Evolutionary conservation across 2,888 invertebrate species (phyloP), one percentile per base, ranked within the genome.

Genomic region (Diabrotica balteata): DNA sequence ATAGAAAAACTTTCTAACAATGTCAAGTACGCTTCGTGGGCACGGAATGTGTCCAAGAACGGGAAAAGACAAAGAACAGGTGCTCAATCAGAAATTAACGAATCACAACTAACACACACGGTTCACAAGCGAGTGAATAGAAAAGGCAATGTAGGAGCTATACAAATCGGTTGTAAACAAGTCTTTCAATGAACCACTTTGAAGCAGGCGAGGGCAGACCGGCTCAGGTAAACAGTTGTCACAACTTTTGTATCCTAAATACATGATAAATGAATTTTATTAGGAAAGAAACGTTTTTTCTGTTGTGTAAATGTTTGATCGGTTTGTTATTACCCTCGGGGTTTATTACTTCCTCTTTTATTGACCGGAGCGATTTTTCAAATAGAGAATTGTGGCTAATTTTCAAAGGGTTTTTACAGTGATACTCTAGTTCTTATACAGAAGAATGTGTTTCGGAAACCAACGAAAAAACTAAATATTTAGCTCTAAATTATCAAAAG

Each of bases 161-260:
- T 66, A 66, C 66, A 69, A 69, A 61, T 66, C 63, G 69, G 66
- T 66, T 63, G 62, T 63, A 66, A 66, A 63, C 66, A 66, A 52
- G 47, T 17, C 43, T 42, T 22, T 73, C 73, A 76, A 75, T 75
- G 73, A 68, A 72, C 72, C 71, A 70, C 73, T 71, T 70, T 66
- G 71, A 55, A 32, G 55, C 32, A 32, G 32, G 32, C 32, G 32
- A 32, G 32, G 32, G 32, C 32, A 55, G 43, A 72, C 72, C 74
- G 72, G 51, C 59, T 76, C 76, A 75, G 75, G 75, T 75, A 75
- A 76, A 76, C 75, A 76, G 68, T 75, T 76, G 76, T 77, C 76
- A 76, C 72, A 76, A 75, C 74, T 74, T 72, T 75, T 76, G 70
- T 73, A 61, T 66, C 64, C 69, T 71, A 72, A 72, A 72, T 73